These are phyloP conservation scores for Clarias batrachus DNA, from an alignment of 2,113 vertebrate genomes.

Conservation along the genomic window DNA sequence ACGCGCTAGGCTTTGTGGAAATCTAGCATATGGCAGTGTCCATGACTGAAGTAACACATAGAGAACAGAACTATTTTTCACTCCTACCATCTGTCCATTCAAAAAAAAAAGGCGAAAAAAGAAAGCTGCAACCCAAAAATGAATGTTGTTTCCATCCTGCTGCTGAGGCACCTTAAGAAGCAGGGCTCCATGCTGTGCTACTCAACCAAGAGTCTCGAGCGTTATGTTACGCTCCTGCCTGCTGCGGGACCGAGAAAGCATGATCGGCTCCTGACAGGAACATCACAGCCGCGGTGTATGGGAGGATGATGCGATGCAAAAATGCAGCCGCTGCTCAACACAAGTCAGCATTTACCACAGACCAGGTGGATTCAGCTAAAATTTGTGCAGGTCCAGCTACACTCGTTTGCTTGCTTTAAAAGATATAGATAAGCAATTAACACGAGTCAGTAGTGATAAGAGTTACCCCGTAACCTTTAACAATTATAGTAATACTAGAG, in stretches of 20 bases:
- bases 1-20: conserved; percentile 48
- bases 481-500: not conserved
- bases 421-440: not conserved
- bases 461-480: not conserved
- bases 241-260: conserved; percentile 33
- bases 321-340: conserved; percentile 27
- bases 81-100: conserved; percentile 69
- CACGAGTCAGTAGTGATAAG: not conserved
- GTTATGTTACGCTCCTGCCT: conserved; percentile 54
- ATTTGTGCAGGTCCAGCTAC: conserved; percentile 6
- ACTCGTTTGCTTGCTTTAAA: not conserved
- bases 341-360: not conserved
- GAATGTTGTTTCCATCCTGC: conserved; percentile 55
- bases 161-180: conserved; percentile 55
- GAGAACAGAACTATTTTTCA: conserved; percentile 61
- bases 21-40: conserved; percentile 64
- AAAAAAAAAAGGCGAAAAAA: conserved; percentile 43
- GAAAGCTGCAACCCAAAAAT: conserved; percentile 52
- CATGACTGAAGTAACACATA: conserved; percentile 61
- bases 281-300: conserved; percentile 49
- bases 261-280: conserved; percentile 43
- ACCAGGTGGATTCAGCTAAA: not conserved
- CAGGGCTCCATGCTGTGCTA: conserved; percentile 54
- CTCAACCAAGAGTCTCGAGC: conserved; percentile 56
- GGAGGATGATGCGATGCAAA: conserved; percentile 42